phyloP scores from a whole-genome alignment of 53 echinoderm and acorn worm species.

The Holothuria scabra region DNA sequence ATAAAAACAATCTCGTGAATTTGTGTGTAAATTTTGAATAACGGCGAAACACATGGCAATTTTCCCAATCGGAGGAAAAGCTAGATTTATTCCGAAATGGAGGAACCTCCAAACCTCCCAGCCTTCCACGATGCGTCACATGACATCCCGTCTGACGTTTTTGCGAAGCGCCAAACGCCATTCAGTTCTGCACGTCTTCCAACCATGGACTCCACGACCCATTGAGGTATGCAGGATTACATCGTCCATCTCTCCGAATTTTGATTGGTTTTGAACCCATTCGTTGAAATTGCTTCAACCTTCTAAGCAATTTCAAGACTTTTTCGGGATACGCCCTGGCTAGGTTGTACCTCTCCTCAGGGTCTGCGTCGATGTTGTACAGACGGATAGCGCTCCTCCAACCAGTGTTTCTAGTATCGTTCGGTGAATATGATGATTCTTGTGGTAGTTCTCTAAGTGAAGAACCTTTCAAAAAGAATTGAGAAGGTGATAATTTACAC shows the following conservation, averaged over 20 bases:
- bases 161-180: too few species aligned
- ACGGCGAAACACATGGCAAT: too few species aligned
- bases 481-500: too few species aligned
- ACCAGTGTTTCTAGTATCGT: background rate
- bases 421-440: background rate
- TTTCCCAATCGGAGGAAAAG: too few species aligned
- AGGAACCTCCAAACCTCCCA: too few species aligned
- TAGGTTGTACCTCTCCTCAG: slow-evolving; percentile 55
- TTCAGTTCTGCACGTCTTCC: slow-evolving; percentile 3
- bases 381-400: slow-evolving; percentile 53
- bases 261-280: slow-evolving; percentile 35
- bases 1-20: too few species aligned
- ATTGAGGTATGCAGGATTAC: slow-evolving; percentile 17
- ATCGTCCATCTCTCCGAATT: background rate
- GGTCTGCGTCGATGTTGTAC: slow-evolving; percentile 54
- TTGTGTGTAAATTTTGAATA: too few species aligned
- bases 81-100: too few species aligned
- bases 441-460: background rate
- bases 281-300: slow-evolving; percentile 54
- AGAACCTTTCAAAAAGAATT: too few species aligned
- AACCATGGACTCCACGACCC: slow-evolving; percentile 63
- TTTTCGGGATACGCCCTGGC: slow-evolving; percentile 47
- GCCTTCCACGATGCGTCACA: too few species aligned
- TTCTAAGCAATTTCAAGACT: slow-evolving; percentile 45
- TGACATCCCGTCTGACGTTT: too few species aligned